A percentile compares a stretch with the other conserved stretches of the same genome.
Conservation (phyloP, 1,140 invertebrate species). For the Bombus ignitus region DNA sequence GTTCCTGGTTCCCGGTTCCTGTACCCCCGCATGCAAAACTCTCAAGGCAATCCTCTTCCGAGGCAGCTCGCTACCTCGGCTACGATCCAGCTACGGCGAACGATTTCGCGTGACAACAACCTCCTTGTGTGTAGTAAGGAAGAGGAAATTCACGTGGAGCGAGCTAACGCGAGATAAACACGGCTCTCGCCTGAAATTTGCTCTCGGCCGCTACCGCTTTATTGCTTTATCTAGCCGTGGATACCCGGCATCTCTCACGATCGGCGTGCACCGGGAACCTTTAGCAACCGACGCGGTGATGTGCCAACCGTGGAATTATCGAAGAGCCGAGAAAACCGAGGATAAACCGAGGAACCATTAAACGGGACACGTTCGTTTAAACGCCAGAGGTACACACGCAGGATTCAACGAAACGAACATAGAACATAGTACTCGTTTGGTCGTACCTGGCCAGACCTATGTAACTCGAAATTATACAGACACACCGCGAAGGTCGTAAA, state of each 20-base stretch:
- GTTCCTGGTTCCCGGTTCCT: slow-evolving; percentile 70
- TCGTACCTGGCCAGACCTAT: background rate
- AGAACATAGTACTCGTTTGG: background rate
- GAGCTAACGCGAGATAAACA: slow-evolving; percentile 28
- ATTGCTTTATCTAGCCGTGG: slow-evolving; percentile 35
- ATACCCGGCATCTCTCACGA: slow-evolving; percentile 1
- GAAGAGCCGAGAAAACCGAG: background rate
- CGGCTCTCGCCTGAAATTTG: slow-evolving; percentile 39
- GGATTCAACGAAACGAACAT: background rate
- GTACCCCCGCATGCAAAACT: slow-evolving; percentile 61
- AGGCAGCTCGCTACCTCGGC: slow-evolving; percentile 31
- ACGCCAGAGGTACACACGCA: background rate
- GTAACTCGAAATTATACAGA: slow-evolving; percentile 11
- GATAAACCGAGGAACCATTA: slow-evolving; percentile 1
- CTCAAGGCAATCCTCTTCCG: slow-evolving; percentile 68
- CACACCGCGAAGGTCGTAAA: background rate
- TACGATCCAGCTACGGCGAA: background rate
- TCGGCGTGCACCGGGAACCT: background rate
- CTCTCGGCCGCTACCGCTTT: slow-evolving; percentile 39
- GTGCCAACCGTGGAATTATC: background rate
- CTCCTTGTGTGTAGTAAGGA: background rate
- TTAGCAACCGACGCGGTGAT: background rate
- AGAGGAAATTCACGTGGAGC: slow-evolving; percentile 39
- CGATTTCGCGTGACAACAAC: slow-evolving; percentile 55
- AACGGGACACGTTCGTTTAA: slow-evolving; percentile 14